A percentile compares a stretch with the other conserved stretches of the same genome.
phyloP scores from a whole-genome alignment of 2,113 vertebrate species.

The Papio anubis region DNA sequence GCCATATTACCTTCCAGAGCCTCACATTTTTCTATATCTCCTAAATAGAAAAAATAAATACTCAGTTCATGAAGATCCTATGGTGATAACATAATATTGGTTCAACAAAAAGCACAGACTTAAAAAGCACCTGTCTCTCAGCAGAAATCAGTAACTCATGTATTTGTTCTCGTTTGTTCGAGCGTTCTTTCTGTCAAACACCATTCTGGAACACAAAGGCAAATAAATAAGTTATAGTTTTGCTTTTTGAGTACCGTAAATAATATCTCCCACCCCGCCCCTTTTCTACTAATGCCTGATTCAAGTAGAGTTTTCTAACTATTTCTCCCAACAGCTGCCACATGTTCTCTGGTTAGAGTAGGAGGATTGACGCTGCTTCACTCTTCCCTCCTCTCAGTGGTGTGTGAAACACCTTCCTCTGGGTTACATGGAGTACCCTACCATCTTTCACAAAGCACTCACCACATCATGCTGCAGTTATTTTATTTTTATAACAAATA shows the following conservation, averaged over 20 bases:
- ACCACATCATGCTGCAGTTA: background rate
- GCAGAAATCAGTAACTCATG: background rate
- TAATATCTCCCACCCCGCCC: too few relatives aligned
- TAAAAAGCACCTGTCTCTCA: background rate
- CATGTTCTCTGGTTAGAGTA: background rate
- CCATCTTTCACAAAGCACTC: background rate
- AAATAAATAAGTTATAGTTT: background rate
- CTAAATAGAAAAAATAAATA: background rate
- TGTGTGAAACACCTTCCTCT: background rate
- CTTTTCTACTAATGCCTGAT: background rate
- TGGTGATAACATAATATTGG: background rate
- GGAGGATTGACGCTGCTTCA: background rate
- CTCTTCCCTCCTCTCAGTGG: background rate
- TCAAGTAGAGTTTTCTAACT: background rate
- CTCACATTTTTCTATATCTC: background rate
- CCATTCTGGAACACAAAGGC: background rate
- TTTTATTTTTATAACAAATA: background rate
- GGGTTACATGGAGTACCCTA: fast-evolving
- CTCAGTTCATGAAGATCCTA: background rate
- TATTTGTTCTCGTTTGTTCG: background rate
- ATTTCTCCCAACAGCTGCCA: background rate
- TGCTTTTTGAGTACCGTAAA: background rate
- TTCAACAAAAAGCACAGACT: background rate
- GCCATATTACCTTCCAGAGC: background rate
- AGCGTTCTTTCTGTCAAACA: background rate